Conservation (phyloP, 2,113 vertebrate genomes). For the Macroglossus sobrinus region DNA sequence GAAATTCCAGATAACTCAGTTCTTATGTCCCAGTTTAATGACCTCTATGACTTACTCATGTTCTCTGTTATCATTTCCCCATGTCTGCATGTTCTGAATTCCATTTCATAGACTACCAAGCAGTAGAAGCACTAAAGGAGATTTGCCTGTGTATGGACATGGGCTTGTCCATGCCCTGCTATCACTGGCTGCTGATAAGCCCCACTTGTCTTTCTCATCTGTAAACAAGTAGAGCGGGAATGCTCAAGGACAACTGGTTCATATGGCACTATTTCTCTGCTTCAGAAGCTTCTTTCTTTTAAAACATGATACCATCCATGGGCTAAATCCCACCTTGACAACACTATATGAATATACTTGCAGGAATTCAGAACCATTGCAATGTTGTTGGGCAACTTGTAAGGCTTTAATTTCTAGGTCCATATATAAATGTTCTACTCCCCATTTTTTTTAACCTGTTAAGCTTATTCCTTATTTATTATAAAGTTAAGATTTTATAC, state of each 20-base stretch:
- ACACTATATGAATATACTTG: neutral
- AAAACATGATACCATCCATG: neutral
- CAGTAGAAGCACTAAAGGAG: neutral
- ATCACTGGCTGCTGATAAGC: neutral
- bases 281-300: neutral
- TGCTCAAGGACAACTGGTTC: neutral
- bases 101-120: rapidly evolving
- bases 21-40: neutral
- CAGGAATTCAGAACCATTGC: neutral
- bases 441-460: neutral
- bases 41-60: neutral
- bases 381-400: neutral
- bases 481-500: neutral
- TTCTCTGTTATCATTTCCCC: neutral
- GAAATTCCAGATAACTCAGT: neutral
- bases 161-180: neutral
- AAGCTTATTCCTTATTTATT: neutral
- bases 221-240: neutral
- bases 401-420: neutral
- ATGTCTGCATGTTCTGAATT: neutral
- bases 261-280: neutral
- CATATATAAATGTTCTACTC: neutral
- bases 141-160: neutral
- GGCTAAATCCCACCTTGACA: neutral
- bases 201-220: neutral